Percentiles rank a stretch among this genome's conserved stretches.
Conservation (phyloP, 2,113 vertebrate genomes). For the Paradisaea rubra region DNA sequence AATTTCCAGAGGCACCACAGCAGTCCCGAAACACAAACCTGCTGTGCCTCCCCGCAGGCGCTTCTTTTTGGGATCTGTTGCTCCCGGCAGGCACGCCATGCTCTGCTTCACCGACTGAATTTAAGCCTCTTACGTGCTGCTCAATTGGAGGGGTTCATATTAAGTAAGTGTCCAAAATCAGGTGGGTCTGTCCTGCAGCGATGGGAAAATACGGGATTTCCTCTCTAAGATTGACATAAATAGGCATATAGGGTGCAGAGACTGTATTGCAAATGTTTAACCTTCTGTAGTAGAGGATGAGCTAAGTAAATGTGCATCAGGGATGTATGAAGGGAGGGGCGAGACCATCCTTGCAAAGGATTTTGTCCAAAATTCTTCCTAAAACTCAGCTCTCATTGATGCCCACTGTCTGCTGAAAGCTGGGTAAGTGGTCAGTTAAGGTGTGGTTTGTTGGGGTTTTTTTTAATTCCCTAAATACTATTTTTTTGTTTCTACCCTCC, state of each 20-base stretch:
- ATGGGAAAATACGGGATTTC: background rate
- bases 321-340: accelerated
- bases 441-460: background rate
- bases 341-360: background rate
- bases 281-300: background rate
- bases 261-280: background rate
- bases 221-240: background rate
- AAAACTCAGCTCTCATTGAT: background rate
- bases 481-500: background rate
- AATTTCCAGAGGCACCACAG: background rate
- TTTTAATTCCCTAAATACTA: background rate
- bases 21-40: background rate
- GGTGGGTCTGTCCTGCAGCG: background rate
- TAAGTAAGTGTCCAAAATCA: background rate
- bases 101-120: background rate
- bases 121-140: background rate
- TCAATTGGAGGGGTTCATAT: background rate
- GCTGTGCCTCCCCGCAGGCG: background rate
- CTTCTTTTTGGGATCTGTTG: background rate
- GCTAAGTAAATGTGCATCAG: background rate
- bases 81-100: background rate
- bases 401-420: background rate
- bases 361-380: background rate
- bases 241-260: background rate
- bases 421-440: background rate